Percentiles rank a stretch among this genome's conserved stretches.
Conservation (phyloP, 2,888 invertebrate genomes). For the Eledona agricola region DNA sequence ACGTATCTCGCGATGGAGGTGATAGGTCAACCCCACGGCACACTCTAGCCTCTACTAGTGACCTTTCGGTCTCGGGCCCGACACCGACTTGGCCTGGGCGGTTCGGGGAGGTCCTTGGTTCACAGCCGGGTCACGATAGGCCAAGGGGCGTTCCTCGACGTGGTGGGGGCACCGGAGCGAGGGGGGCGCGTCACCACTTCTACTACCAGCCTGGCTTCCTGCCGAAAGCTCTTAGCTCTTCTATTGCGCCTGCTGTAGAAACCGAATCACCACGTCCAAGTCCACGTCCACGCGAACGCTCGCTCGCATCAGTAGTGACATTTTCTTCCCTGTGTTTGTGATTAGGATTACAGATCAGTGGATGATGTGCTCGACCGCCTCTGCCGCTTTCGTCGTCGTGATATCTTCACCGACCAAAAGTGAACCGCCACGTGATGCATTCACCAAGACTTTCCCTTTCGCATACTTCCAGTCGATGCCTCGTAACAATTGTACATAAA, state of each 20-base stretch:
- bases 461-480: too few species aligned
- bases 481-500: constrained; percentile 23
- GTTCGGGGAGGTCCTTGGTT: constrained; percentile 63
- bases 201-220: constrained; percentile 9
- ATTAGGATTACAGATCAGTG: too few species aligned
- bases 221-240: constrained; percentile 20
- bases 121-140: constrained; percentile 64
- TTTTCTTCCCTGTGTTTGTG: too few species aligned
- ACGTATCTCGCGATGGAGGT: constrained; percentile 59
- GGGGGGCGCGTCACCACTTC: constrained; percentile 9
- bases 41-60: constrained; percentile 65
- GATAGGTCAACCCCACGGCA: constrained; percentile 64
- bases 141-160: constrained; percentile 60
- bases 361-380: too few species aligned
- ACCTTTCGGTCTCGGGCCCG: constrained; percentile 64
- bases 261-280: too few species aligned
- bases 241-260: too few species aligned
- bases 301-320: too few species aligned
- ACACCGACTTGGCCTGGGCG: constrained; percentile 64
- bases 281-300: too few species aligned
- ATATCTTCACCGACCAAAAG: too few species aligned
- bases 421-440: too few species aligned
- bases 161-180: constrained; percentile 45
- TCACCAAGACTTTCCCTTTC: too few species aligned
- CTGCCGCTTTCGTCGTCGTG: too few species aligned